These are phyloP conservation scores for Lasioglossum leucozonium DNA, from an alignment of 2,888 invertebrate genomes.

Conservation along the genomic window DNA sequence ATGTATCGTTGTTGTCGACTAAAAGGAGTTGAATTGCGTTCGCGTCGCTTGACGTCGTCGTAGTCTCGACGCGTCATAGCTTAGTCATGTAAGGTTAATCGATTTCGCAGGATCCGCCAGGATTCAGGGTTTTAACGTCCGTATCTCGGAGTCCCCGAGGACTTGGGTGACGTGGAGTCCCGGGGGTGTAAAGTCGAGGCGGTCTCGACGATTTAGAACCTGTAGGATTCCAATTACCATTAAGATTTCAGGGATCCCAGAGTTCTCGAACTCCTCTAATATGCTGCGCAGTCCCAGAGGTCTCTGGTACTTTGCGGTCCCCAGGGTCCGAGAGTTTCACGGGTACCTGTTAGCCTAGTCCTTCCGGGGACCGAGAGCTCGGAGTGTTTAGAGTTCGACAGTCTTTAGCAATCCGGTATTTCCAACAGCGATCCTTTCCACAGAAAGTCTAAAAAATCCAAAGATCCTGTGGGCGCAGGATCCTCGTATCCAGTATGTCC, in stretches of 20 bases:
- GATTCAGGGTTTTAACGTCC: background rate
- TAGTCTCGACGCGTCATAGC: background rate
- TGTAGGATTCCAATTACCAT: conserved; percentile 1
- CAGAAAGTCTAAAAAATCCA: background rate
- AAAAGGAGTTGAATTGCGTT: background rate
- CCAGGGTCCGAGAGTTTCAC: background rate
- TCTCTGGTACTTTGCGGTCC: background rate
- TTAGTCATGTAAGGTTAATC: background rate
- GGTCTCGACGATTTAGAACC: conserved; percentile 6
- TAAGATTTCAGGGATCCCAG: conserved; percentile 1
- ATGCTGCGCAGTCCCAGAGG: conserved; percentile 2
- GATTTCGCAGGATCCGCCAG: background rate
- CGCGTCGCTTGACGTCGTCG: background rate
- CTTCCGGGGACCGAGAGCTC: background rate
- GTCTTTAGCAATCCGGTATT: background rate
- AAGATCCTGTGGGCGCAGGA: background rate
- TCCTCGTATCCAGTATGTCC: background rate
- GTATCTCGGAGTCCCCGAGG: background rate
- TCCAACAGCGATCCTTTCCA: background rate
- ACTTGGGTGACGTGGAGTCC: conserved; percentile 7
- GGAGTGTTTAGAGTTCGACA: background rate
- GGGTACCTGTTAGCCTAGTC: background rate
- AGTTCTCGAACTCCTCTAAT: background rate
- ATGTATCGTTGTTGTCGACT: background rate
- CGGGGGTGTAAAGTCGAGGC: background rate